Base-by-base conservation (phyloP, 2,113 vertebrate species). In the Pomatostomus ruficeps region DNA sequence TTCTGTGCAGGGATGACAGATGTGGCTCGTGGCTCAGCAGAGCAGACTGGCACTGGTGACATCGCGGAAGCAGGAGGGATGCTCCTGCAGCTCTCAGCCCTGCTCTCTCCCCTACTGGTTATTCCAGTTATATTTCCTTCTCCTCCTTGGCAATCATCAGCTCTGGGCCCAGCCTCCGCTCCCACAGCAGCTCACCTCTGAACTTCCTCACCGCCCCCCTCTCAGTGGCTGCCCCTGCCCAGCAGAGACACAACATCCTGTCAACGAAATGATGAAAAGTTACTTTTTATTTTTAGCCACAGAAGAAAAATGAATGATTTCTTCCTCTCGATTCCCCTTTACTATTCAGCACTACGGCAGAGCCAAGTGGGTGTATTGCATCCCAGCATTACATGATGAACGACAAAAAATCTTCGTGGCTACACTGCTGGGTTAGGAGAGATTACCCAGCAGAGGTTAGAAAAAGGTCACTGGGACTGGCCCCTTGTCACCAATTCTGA, bases 401-500 rank as follows among this genome's bases (percentile, higher is more conserved):
- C 12, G 2, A 83, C 5, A 23, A 68, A 71, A 93, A 73, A 23
- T 66, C 58, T 75, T 51, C 17, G 12, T 31, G 85, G 82, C 35
- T 77, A 43, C 49, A 35, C 36, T 90, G 95, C 45, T 36, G 71
- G 67, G 19, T 86, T 74, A 77, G 79, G 70, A 66, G 49, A 82
- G 74, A 91, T 80, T 61, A 54, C 68, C 68, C 84, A 86, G 52
- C 52, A 45, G 45, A 33, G 45, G 62, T 68, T 33, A 86, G 28
- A 5, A 45, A 36, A 61, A 68, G 63, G 74, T 73, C 66, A 85
- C 36, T 58, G 33, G 59, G 59, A 36, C 35, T 36, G 74, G 72
- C 46, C 92, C 91, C 88, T 63, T 74, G 92, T 80, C 63, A 86
- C 75, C 55, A 71, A 15, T 95, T 90, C 38, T 90, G 59, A 92